A percentile compares a stretch with the other conserved stretches of the same genome.
Evolutionary conservation across 1,140 invertebrate genomes (phyloP).

Genomic region (Orchestia grillus): DNA sequence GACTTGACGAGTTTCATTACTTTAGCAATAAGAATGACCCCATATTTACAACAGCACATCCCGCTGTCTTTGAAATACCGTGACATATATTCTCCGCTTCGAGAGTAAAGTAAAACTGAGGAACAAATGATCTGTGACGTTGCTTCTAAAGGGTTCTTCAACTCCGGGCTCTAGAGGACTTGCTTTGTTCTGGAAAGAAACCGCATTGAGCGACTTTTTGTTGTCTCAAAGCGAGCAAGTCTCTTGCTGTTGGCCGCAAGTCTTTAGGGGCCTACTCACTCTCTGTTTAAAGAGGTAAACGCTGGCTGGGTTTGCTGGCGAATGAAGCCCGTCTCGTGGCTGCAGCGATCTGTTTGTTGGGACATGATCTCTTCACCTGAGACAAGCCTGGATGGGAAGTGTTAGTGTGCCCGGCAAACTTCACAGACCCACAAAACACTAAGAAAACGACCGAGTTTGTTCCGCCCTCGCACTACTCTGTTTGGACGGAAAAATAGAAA

Average conservation of each 20-base stretch:
- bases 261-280: conserved; percentile 36
- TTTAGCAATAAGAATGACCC: neutral
- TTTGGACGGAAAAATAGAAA: conserved; percentile 7
- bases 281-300: conserved; percentile 47
- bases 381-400: conserved; percentile 53
- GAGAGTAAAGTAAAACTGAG: neutral
- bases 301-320: conserved; percentile 40
- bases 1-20: neutral
- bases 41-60: neutral
- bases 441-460: conserved; percentile 54
- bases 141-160: neutral
- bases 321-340: conserved; percentile 44
- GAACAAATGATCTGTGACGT: neutral
- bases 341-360: conserved; percentile 47
- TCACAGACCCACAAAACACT: conserved; percentile 54
- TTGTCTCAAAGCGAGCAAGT: conserved; percentile 38
- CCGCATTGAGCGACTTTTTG: conserved; percentile 39
- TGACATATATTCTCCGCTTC: neutral
- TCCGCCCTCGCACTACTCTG: conserved; percentile 47
- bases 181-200: conserved; percentile 33
- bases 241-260: conserved; percentile 35
- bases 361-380: conserved; percentile 56
- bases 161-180: neutral
- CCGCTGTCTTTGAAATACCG: neutral
- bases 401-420: conserved; percentile 46